Evolutionary conservation across 2,888 invertebrate genomes (phyloP).

Genomic region (Xylota segnis): DNA sequence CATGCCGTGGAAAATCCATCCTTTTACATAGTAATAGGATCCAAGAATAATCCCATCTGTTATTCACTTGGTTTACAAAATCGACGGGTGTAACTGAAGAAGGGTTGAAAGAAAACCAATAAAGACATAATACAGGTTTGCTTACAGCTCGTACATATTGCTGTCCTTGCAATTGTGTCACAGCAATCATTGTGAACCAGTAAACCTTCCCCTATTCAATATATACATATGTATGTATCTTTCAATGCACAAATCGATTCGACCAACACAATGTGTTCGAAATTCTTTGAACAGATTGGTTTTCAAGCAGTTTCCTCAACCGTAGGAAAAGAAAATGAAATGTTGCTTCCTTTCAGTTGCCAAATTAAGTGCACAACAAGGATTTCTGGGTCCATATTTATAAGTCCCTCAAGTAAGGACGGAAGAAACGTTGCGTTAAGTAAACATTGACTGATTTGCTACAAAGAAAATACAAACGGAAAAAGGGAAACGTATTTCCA

Average conservation of each 20-base stretch:
- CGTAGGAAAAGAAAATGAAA: background rate
- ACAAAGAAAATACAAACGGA: background rate
- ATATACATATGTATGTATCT: no score
- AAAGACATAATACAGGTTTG: background rate
- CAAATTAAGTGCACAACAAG: slow-evolving; percentile 20
- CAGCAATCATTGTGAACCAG: background rate
- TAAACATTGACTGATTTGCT: slow-evolving; percentile 17
- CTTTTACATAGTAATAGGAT: background rate
- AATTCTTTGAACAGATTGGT: slow-evolving; percentile 22
- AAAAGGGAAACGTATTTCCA: background rate
- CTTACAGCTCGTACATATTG: background rate
- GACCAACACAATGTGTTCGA: slow-evolving; percentile 15
- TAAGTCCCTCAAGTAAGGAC: slow-evolving; percentile 17
- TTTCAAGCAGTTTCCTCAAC: slow-evolving; percentile 18
- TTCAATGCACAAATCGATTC: slow-evolving; percentile 29
- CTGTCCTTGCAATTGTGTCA: slow-evolving; percentile 7
- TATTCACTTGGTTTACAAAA: background rate
- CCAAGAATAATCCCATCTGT: slow-evolving; percentile 18
- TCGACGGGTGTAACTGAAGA: background rate
- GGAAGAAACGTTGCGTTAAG: background rate
- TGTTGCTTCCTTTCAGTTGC: slow-evolving; percentile 1
- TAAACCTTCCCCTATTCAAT: background rate
- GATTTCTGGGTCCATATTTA: background rate
- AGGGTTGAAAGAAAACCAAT: background rate
- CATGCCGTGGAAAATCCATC: background rate